Evolutionary conservation across 2,888 invertebrate species (phyloP).

Genomic region (Nymphalis c-album): DNA sequence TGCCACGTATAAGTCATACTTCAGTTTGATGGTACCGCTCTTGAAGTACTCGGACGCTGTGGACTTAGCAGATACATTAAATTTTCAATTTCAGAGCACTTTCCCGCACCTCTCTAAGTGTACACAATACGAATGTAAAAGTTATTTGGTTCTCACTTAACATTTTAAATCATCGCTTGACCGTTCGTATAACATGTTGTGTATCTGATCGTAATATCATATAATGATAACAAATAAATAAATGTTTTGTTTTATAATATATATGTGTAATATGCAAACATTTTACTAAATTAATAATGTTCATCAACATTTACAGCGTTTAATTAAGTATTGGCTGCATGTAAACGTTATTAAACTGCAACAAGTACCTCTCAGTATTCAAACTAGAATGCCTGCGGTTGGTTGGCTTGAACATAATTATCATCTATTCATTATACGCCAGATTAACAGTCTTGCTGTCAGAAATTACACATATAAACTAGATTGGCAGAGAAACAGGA

Average conservation of each 20-base stretch:
- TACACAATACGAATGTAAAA: slow-evolving; percentile 2
- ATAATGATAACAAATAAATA: too few species aligned
- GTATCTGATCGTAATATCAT: too few species aligned
- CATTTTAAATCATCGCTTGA: too few species aligned
- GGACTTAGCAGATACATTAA: slow-evolving; percentile 6
- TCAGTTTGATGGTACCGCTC: not conserved
- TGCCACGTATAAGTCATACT: not conserved
- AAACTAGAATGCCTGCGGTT: slow-evolving; percentile 12
- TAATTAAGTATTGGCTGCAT: slow-evolving; percentile 9
- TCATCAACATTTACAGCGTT: too few species aligned
- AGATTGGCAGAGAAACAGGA: slow-evolving; percentile 5
- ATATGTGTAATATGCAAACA: too few species aligned
- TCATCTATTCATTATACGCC: slow-evolving; percentile 19
- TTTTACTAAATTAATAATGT: too few species aligned
- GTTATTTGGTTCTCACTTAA: not conserved
- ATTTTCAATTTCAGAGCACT: slow-evolving; percentile 10
- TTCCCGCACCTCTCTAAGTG: not conserved
- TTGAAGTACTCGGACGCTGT: not conserved
- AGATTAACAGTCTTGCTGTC: slow-evolving; percentile 7
- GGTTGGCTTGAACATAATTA: slow-evolving; percentile 21
- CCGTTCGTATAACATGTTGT: too few species aligned
- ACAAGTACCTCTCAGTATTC: slow-evolving; percentile 11
- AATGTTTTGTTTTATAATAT: too few species aligned
- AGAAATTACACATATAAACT: slow-evolving; percentile 7
- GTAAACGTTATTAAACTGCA: slow-evolving; percentile 12